phyloP scores from a whole-genome alignment of 2,113 vertebrate genomes.

The Pseudopipra pipra region DNA sequence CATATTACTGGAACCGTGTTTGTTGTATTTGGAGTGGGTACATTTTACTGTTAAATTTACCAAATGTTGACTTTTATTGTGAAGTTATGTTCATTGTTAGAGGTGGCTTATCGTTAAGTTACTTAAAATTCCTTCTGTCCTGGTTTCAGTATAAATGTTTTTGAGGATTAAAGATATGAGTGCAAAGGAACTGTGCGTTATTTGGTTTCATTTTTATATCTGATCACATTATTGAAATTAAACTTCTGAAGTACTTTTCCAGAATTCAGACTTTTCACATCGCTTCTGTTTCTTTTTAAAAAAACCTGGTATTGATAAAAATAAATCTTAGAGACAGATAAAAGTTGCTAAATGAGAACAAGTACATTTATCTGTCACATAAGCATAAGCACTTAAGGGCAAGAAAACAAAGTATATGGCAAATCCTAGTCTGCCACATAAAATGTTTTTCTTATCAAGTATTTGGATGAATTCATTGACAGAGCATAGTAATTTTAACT shows the following conservation, averaged over 20 bases:
- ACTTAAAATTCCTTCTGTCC: neutral
- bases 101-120: neutral
- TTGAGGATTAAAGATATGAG: neutral
- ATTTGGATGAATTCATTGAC: neutral
- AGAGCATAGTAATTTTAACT: neutral
- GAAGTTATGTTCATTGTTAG: neutral
- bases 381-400: neutral
- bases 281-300: neutral
- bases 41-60: neutral
- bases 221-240: neutral
- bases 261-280: neutral
- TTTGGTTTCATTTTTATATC: neutral
- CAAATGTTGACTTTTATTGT: neutral
- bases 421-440: neutral
- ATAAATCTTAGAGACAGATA: neutral
- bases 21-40: neutral
- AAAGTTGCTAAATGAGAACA: neutral
- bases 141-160: neutral
- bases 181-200: neutral
- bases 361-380: neutral
- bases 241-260: neutral
- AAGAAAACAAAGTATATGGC: neutral
- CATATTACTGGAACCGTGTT: neutral
- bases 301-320: neutral
- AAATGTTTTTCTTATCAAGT: neutral